A percentile compares a stretch with the other conserved stretches of the same genome.
Conservation (phyloP, 2,113 vertebrate species). For the Haemorhous mexicanus region DNA sequence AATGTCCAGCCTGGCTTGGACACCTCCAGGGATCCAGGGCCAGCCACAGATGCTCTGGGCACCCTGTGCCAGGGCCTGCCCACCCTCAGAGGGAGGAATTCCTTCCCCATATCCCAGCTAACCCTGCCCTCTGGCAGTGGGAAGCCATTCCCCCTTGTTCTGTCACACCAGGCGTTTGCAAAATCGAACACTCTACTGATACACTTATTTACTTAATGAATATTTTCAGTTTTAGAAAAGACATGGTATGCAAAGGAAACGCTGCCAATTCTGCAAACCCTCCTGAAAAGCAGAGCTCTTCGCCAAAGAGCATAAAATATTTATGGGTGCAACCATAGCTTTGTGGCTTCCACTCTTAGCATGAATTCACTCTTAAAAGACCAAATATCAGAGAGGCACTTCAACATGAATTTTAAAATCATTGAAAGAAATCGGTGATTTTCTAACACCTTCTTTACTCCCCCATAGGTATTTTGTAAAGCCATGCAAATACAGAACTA, state of each 20-base stretch:
- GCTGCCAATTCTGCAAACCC: not conserved
- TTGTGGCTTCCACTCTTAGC: not conserved
- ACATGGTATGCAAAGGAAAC: not conserved
- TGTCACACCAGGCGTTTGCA: not conserved
- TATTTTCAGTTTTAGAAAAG: not conserved
- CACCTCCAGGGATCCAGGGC: not conserved
- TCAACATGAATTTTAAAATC: not conserved
- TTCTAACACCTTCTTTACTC: not conserved
- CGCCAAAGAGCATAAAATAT: not conserved
- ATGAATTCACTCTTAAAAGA: not conserved
- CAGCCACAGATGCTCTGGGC: not conserved
- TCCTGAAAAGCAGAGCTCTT: not conserved
- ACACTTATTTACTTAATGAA: not conserved
- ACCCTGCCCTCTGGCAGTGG: not conserved
- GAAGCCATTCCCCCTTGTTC: not conserved
- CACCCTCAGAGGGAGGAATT: not conserved
- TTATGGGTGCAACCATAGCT: fast-evolving
- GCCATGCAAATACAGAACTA: not conserved
- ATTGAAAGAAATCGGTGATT: not conserved
- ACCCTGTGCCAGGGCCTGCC: not conserved
- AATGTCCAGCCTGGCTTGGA: fast-evolving
- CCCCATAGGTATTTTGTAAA: not conserved
- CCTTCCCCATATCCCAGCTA: not conserved
- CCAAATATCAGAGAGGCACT: not conserved
- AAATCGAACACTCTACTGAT: not conserved